phyloP scores from a whole-genome alignment of 2,888 invertebrate genomes.

The Drosophila neutralis region DNA sequence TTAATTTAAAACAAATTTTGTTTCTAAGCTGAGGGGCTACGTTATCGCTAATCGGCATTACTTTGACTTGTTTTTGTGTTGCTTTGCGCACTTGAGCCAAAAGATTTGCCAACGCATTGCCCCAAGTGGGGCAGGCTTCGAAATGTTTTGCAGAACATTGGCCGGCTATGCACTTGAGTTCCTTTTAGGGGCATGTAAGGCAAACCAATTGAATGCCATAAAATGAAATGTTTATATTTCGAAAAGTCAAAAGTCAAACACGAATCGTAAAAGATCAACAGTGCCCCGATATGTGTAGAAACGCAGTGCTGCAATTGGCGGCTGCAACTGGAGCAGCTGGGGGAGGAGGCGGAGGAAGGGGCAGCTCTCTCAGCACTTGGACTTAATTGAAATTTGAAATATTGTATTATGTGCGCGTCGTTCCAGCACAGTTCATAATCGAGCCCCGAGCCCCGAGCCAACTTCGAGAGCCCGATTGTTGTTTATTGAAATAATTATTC shows the following conservation, averaged over 20 bases:
- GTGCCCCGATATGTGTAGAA: conserved; percentile 11
- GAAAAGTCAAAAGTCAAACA: conserved; percentile 79
- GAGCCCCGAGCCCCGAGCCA: conserved; percentile 52
- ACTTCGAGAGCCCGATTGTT: conserved; percentile 58
- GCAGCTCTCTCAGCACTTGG: conserved; percentile 80
- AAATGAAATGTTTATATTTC: conserved; percentile 73
- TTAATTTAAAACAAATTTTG: conserved; percentile 44
- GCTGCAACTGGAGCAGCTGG: background rate
- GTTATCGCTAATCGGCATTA: conserved; percentile 11
- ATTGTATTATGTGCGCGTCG: conserved; percentile 82
- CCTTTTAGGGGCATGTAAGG: conserved; percentile 49
- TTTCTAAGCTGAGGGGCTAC: background rate
- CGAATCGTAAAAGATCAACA: conserved; percentile 59
- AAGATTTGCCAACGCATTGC: conserved; percentile 51
- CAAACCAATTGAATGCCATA: conserved; percentile 74
- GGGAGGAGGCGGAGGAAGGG: conserved; percentile 7
- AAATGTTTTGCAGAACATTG: conserved; percentile 35
- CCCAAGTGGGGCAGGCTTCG: conserved; percentile 38
- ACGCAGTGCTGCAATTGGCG: conserved; percentile 58
- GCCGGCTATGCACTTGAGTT: conserved; percentile 65
- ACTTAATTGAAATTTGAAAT: conserved; percentile 83
- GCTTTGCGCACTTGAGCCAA: conserved; percentile 28
- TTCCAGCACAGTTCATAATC: conserved; percentile 79
- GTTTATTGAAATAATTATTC: conserved; percentile 80
- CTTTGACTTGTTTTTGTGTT: conserved; percentile 8